Percentiles rank a stretch among this genome's conserved stretches.
Conservation (phyloP, 1,140 invertebrate genomes). For the Megalonaias nervosa region DNA sequence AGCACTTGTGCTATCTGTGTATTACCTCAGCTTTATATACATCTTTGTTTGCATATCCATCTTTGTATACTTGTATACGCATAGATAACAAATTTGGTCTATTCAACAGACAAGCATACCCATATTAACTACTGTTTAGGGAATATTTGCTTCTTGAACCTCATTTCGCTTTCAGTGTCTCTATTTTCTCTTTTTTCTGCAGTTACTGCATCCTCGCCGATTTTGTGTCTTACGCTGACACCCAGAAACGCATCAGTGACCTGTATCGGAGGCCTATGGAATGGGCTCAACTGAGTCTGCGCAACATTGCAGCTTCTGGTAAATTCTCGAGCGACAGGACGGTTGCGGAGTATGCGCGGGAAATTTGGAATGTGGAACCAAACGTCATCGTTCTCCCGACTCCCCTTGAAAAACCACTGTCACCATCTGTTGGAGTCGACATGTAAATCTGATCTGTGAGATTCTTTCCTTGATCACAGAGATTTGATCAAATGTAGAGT, state of each 20-base stretch:
- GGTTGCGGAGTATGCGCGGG: constrained; percentile 93
- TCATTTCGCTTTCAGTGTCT: too few species aligned
- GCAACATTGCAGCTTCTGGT: constrained; percentile 96
- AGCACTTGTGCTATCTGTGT: too few species aligned
- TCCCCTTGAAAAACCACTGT: constrained; percentile 74
- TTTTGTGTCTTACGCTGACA: constrained; percentile 92
- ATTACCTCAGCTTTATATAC: too few species aligned
- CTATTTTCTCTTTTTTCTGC: constrained; percentile 27
- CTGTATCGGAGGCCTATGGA: constrained; percentile 90
- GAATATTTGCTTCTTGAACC: too few species aligned
- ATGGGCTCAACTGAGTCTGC: constrained; percentile 95
- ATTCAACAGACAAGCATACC: too few species aligned
- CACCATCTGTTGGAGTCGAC: constrained; percentile 18
- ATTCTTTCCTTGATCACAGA: too few species aligned
- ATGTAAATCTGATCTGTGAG: not conserved
- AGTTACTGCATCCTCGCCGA: constrained; percentile 93
- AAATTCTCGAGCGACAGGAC: constrained; percentile 98
- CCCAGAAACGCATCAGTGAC: constrained; percentile 88
- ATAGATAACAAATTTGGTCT: too few species aligned
- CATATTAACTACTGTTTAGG: too few species aligned
- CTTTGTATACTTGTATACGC: too few species aligned
- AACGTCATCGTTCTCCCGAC: constrained; percentile 91
- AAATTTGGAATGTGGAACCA: constrained; percentile 97
- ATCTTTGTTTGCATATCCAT: too few species aligned
- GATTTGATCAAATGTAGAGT: too few species aligned